Evolutionary conservation across 53 echinoderm and acorn worm genomes (phyloP), one percentile per base, ranked within the genome.

Genomic region (Glandiceps talaboti): DNA sequence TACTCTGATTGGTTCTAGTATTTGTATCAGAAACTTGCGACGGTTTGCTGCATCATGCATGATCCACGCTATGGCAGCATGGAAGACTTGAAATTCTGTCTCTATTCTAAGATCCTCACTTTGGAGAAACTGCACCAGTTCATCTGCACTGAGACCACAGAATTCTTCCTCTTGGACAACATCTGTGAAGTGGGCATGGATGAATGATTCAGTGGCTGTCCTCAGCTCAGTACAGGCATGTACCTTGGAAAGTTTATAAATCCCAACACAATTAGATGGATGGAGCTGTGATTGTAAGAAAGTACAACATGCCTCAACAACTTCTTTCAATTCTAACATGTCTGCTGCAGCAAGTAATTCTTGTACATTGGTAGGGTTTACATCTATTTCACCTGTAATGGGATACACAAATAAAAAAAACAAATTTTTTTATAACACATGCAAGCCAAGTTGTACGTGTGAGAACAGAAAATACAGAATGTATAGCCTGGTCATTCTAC

Each of bases 201-300:
- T 74, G 73, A 79, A 96, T 1, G 91, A 79, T 33, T 82, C 77
- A 30, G 90, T 84, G 0, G 87, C 82, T 1, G 82, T 73, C 10
- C 83, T 81, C 28, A 96, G 84, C 12, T 96, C 92, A 25, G 28
- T 30, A 77, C 92, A 89, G 30, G 92, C 86, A 28, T 82, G 84
- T 30, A 89, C 83, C 14, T 84, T 79, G 0, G 97, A 90, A 84
- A 96, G 87, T 78, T 85, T 87, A 6, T 79, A 89, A 72, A 96
- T 85, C 1, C 97, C 97, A 28, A 96, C 84, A 33, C 92, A 96
- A 77, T 96, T 96, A 1, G 90, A 90, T 28, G 97, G 92, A 82
- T 96, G 97, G 20, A 92, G 87, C 76, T 96, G 92, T 12, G 83
- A 83, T 82, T 87, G 88, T 1, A 96, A 76, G 84, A 86, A 96